A percentile compares a stretch with the other conserved stretches of the same genome.
These are phyloP conservation scores for Zoanthus gigantus DNA, from an alignment of 92 coral and sea anemone genomes.

Conservation along the genomic window DNA sequence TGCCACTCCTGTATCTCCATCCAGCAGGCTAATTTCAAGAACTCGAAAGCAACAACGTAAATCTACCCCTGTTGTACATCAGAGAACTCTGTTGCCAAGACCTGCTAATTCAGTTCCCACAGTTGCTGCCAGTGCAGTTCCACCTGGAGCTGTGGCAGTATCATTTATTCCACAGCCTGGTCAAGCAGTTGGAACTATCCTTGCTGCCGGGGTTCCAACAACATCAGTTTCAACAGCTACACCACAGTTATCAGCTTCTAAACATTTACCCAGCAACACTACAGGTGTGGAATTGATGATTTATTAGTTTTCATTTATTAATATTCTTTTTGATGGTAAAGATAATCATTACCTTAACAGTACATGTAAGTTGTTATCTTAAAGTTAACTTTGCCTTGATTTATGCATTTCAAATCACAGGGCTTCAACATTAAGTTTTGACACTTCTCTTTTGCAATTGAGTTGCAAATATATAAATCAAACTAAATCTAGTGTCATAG, in stretches of 20 bases:
- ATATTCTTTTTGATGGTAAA: no score
- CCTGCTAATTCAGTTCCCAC: constrained; percentile 62
- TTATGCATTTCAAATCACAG: no score
- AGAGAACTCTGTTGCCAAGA: constrained; percentile 89
- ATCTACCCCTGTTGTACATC: constrained; percentile 64
- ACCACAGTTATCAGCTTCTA: constrained; percentile 48
- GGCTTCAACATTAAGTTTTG: no score
- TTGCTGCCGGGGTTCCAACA: constrained; percentile 73
- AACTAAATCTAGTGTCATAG: no score
- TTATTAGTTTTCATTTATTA: no score
- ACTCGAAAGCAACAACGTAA: constrained; percentile 68
- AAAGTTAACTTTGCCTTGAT: no score
- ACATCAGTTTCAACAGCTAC: constrained; percentile 50
- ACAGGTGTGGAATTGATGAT: neutral
- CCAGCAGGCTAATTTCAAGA: constrained; percentile 42
- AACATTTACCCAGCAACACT: neutral
- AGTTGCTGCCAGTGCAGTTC: constrained; percentile 71
- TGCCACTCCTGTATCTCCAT: constrained; percentile 49
- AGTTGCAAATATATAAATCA: no score
- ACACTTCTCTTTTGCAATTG: no score
- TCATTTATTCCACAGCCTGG: constrained; percentile 92
- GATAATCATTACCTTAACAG: no score
- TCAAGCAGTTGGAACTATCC: constrained; percentile 79
- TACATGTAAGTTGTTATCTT: no score
- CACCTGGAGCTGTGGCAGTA: constrained; percentile 87